These are phyloP conservation scores for Theodoxus fluviatilis DNA, from an alignment of 2,888 invertebrate genomes.

Conservation along the genomic window DNA sequence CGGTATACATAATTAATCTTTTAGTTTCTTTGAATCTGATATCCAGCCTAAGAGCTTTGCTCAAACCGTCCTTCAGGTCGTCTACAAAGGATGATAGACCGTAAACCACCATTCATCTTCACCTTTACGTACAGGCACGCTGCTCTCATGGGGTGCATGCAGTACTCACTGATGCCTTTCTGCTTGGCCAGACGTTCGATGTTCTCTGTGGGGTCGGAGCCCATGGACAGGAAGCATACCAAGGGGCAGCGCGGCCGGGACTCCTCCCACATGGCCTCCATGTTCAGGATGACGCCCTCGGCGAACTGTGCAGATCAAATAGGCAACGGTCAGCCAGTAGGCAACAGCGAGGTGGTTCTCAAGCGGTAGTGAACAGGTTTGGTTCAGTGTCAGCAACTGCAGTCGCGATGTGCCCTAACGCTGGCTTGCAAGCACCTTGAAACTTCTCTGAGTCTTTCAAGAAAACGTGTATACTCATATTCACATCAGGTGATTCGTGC, in stretches of 20 bases:
- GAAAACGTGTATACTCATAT: too few species aligned
- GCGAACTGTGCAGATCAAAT: conserved; percentile 68
- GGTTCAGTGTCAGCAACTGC: not conserved
- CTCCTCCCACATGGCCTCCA: conserved; percentile 89
- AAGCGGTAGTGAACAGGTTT: not conserved
- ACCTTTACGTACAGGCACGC: too few species aligned
- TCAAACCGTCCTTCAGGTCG: too few species aligned
- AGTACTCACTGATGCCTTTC: conserved; percentile 80
- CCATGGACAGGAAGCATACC: conserved; percentile 90
- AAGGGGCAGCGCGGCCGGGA: conserved; percentile 88
- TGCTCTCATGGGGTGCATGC: too few species aligned
- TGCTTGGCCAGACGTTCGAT: conserved; percentile 85
- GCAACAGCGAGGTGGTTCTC: not conserved
- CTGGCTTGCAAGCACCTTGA: too few species aligned
- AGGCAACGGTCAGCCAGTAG: not conserved
- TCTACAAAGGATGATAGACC: too few species aligned
- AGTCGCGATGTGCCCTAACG: not conserved
- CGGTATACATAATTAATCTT: too few species aligned
- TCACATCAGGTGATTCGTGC: too few species aligned
- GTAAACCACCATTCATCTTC: too few species aligned
- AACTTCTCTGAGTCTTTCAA: too few species aligned
- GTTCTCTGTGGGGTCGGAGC: conserved; percentile 96
- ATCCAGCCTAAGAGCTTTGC: too few species aligned
- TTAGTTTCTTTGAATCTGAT: too few species aligned
- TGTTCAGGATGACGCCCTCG: conserved; percentile 88